A percentile compares a stretch with the other conserved stretches of the same genome.
phyloP scores from a whole-genome alignment of 2,888 invertebrate species.

The Priapulus caudatus region DNA sequence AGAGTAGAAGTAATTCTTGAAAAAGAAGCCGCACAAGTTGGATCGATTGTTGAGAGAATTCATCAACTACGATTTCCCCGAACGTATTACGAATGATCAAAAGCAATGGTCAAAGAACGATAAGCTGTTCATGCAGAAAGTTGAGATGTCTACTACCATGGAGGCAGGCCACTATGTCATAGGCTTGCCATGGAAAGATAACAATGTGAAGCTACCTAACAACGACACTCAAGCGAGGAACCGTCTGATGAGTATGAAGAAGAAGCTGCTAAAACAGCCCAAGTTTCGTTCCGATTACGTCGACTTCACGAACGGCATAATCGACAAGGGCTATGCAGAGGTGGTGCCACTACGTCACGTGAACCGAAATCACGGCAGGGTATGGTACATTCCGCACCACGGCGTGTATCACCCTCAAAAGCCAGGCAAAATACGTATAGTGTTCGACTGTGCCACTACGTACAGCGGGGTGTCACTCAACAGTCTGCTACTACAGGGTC shows the following conservation, averaged over 20 bases:
- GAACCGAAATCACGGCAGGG: not conserved
- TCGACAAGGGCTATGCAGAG: conserved; percentile 14
- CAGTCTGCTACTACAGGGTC: conserved; percentile 12
- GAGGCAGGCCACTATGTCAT: conserved; percentile 13
- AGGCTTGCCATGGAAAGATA: conserved; percentile 9
- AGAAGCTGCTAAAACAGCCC: conserved; percentile 2
- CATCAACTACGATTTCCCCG: too few species aligned
- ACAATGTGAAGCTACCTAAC: conserved; percentile 5
- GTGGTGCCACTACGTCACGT: conserved; percentile 5
- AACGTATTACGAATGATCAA: too few species aligned
- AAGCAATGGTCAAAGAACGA: too few species aligned
- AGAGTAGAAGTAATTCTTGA: too few species aligned
- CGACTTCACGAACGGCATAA: conserved; percentile 8
- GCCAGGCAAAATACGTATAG: conserved; percentile 10
- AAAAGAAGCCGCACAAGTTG: too few species aligned
- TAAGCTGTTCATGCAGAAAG: too few species aligned
- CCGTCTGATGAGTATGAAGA: conserved; percentile 4
- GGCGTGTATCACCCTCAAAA: conserved; percentile 11
- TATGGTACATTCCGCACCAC: conserved; percentile 12
- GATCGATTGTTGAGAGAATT: too few species aligned
- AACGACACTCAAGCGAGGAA: conserved; percentile 4
- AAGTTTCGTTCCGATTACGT: conserved; percentile 3
- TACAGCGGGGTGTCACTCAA: conserved; percentile 8
- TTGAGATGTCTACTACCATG: too few species aligned
- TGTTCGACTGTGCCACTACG: conserved; percentile 11